Conservation (phyloP, 2,113 vertebrate species). For the Scomber colias region DNA sequence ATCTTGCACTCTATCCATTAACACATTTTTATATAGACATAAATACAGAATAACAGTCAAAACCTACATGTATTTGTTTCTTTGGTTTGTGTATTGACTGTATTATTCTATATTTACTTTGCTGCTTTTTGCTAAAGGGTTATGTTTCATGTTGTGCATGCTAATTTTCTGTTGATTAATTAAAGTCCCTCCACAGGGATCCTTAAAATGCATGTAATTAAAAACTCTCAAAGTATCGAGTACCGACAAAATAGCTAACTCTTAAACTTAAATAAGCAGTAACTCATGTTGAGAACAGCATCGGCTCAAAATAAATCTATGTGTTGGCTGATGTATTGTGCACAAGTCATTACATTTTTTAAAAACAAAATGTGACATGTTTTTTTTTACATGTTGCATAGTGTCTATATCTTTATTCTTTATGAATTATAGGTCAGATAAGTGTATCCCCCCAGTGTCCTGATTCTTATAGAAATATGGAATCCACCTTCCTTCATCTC, state of each 20-base stretch:
- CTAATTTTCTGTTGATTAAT: conserved; percentile 58
- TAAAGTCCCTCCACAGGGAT: conserved; percentile 39
- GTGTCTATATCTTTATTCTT: not conserved
- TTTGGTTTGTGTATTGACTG: conserved; percentile 30
- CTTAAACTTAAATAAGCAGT: conserved; percentile 20
- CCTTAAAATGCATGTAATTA: conserved; percentile 58
- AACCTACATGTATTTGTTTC: conserved; percentile 7
- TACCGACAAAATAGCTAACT: conserved; percentile 22
- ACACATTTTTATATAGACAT: not conserved
- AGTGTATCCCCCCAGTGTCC: conserved; percentile 22
- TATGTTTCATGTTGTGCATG: conserved; percentile 36
- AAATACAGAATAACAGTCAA: not conserved
- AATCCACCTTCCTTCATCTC: conserved; percentile 57
- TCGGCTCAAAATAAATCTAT: conserved; percentile 14
- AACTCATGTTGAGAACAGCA: conserved; percentile 23
- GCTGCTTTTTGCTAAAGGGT: conserved; percentile 41
- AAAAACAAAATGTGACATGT: no score
- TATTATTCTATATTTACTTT: conserved; percentile 41
- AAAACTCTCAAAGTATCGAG: conserved; percentile 38
- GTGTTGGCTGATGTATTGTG: not conserved
- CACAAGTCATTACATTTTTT: not conserved
- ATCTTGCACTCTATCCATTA: conserved; percentile 5
- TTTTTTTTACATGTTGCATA: conserved; percentile 21
- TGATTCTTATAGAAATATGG: conserved; percentile 45
- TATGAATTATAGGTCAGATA: no score